phyloP scores from a whole-genome alignment of 35 echinoderm and acorn worm species.

The Lytechinus pictus region DNA sequence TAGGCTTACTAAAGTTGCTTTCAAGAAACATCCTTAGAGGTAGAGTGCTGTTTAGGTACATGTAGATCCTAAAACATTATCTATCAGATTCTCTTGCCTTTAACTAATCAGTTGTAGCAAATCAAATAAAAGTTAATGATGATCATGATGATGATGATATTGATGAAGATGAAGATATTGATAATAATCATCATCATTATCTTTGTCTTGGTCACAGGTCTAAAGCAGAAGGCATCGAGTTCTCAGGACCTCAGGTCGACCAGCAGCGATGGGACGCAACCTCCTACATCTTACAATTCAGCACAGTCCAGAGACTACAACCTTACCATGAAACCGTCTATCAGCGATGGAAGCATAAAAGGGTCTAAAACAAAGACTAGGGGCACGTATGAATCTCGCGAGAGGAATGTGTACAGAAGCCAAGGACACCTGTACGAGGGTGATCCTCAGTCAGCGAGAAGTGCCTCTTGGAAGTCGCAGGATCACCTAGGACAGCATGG shows the following conservation, averaged over 20 bases:
- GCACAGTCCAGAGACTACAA: background rate
- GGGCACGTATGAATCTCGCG: background rate
- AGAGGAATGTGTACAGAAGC: background rate
- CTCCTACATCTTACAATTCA: background rate
- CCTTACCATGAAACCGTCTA: background rate
- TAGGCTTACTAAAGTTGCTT: no score
- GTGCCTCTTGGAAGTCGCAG: background rate
- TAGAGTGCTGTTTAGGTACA: no score
- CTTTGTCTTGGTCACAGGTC: background rate
- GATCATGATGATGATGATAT: no score
- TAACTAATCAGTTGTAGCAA: no score
- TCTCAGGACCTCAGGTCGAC: background rate
- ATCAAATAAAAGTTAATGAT: no score
- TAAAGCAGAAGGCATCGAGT: background rate
- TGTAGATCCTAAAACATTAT: no score
- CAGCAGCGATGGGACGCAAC: background rate
- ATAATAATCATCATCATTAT: background rate
- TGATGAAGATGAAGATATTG: no score
- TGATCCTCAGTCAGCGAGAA: background rate
- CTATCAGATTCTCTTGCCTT: no score
- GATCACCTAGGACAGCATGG: background rate
- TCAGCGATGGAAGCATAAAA: background rate
- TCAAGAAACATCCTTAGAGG: no score
- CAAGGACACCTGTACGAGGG: background rate
- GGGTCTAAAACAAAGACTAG: background rate